phyloP scores from a whole-genome alignment of 2,113 vertebrate genomes.

The Gavia stellata region DNA sequence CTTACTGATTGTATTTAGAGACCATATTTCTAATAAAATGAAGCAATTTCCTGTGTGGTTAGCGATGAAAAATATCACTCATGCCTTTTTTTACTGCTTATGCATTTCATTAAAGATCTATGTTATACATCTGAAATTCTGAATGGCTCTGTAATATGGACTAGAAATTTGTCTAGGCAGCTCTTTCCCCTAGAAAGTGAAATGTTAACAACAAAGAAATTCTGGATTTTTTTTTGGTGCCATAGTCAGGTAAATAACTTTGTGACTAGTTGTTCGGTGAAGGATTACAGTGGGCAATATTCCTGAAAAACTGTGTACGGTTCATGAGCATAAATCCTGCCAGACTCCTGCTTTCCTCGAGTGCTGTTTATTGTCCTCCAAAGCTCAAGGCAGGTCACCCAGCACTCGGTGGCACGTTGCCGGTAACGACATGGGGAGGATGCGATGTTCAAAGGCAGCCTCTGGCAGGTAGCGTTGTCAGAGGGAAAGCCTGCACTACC shows the following conservation, averaged over 20 bases:
- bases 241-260: background rate
- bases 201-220: background rate
- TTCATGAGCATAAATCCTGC: background rate
- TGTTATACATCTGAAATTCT: background rate
- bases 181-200: background rate
- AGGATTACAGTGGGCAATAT: background rate
- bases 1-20: background rate
- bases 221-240: background rate
- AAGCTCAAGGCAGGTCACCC: fast-evolving
- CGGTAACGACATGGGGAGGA: too few species aligned
- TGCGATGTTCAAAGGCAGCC: background rate
- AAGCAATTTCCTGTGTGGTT: background rate
- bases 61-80: background rate
- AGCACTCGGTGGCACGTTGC: fast-evolving
- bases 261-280: background rate
- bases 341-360: background rate
- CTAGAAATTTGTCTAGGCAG: background rate
- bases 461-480: background rate
- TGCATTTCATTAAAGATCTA: background rate
- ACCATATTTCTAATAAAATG: background rate
- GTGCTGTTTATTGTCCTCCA: background rate
- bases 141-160: background rate
- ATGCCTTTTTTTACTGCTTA: background rate
- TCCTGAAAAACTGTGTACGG: background rate
- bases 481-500: background rate